Base-by-base conservation (phyloP, 2,888 invertebrate genomes). In the Phengaris alcon region DNA sequence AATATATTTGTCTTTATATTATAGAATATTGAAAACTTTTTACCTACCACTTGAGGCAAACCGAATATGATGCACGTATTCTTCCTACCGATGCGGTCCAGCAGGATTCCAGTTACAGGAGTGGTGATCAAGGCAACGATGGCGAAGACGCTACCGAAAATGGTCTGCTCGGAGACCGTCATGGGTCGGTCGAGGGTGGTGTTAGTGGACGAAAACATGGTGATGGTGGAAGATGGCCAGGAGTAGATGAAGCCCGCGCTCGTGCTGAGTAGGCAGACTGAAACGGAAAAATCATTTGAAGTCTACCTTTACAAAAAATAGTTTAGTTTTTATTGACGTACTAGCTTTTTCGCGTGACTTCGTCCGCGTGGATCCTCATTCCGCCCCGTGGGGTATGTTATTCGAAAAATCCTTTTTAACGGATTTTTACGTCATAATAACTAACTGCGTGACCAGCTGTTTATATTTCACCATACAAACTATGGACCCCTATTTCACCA, bases 221-320 rank as follows among this genome's bases (percentile, higher is more conserved):
- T 82, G 1, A 88, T 79, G 0, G 87, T 88, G 1, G 88, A 87
- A 0, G 90, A 90, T 0, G 90, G 90, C 90, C 90, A 90, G 0
- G 88, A 82, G 77, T 82, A 85, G 75, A 87, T 83, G 2, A 90
- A 74, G 0, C 90, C 88, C 9, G 35, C 64, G 44, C 64, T 64
- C 64, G 64, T 64, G 64, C 64, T 35, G 13, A 64, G 64, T 10
- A 64, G 64, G 7, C 64, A 64, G 2, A 44, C 64, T 64, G 35
- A 10, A 64, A 64, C 15, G 22, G 10, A 64, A 12, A 44, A 35
- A 35, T 35, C 12, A 44, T 35, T 13, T 6, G 12, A 59, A 22
- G 9, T 57, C 3, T 57, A 64, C 6, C 64, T 35, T 64, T 64
- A 10, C 10, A 22, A 22, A 64, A 35, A 22, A 57, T 15, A 9